A percentile compares a stretch with the other conserved stretches of the same genome.
These are phyloP conservation scores for Mixornis gularis DNA, from an alignment of 2,113 vertebrate genomes.

Conservation along the genomic window DNA sequence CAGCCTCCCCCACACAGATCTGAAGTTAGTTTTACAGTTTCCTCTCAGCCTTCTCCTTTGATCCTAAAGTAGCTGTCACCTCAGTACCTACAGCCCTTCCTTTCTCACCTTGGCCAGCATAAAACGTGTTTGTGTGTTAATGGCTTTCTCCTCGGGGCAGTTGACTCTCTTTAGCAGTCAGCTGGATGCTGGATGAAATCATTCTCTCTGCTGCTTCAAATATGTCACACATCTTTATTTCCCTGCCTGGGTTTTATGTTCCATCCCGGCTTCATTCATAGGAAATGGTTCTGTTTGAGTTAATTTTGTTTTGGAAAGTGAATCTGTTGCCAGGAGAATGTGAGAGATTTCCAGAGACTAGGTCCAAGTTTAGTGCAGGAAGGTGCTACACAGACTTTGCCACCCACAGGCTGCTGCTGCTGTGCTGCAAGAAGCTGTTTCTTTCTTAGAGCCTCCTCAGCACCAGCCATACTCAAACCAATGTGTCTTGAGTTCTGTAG, in stretches of 20 bases:
- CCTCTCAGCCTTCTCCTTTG: conserved; percentile 44
- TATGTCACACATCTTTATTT: conserved; percentile 3
- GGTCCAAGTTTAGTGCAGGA: conserved; percentile 26
- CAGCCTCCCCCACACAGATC: neutral
- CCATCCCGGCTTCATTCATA: neutral
- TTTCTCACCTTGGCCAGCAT: conserved; percentile 53
- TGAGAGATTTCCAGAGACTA: conserved; percentile 8
- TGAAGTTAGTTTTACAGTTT: conserved; percentile 56
- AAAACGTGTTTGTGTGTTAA: conserved; percentile 59
- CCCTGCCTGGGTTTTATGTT: conserved; percentile 9
- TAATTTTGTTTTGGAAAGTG: conserved; percentile 59
- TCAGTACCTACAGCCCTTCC: conserved; percentile 36
- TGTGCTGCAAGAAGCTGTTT: neutral
- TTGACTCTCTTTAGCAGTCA: conserved; percentile 24
- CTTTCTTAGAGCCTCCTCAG: neutral
- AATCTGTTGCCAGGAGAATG: conserved; percentile 33
- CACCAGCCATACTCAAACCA: neutral
- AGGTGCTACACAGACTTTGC: conserved; percentile 15
- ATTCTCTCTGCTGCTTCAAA: conserved; percentile 27
- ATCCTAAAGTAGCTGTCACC: conserved; percentile 53
- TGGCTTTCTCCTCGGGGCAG: conserved; percentile 9
- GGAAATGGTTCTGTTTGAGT: conserved; percentile 21
- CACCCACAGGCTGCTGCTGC: conserved; percentile 22
- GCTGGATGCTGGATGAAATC: conserved; percentile 29
- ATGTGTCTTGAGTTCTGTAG: neutral